Percentiles rank a stretch among this genome's conserved stretches.
phyloP scores from a whole-genome alignment of 1,140 invertebrate species.

The Dinoponera quadriceps region DNA sequence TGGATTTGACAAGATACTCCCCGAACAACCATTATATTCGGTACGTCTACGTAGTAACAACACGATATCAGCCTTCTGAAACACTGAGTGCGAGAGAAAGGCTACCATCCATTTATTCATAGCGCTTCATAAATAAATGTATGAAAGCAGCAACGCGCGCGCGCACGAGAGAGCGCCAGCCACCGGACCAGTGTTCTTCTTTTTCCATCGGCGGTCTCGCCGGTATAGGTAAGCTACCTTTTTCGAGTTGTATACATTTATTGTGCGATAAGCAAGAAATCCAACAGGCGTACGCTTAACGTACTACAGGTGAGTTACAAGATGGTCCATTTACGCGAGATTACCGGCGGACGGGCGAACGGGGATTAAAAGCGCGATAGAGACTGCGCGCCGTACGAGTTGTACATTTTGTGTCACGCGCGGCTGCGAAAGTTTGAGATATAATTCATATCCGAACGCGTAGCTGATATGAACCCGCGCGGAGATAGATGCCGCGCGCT shows the following conservation, averaged over 20 bases:
- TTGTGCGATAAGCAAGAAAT: constrained; percentile 73
- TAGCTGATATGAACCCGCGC: constrained; percentile 45
- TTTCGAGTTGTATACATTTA: constrained; percentile 74
- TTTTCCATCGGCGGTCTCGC: constrained; percentile 56
- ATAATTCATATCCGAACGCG: constrained; percentile 55
- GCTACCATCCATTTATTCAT: constrained; percentile 85
- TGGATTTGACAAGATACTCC: constrained; percentile 76
- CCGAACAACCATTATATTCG: constrained; percentile 79
- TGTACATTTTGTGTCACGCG: constrained; percentile 48
- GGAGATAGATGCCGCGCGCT: constrained; percentile 20
- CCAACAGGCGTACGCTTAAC: constrained; percentile 67
- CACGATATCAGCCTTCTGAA: constrained; percentile 78
- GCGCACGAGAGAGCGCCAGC: constrained; percentile 66
- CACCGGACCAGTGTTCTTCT: constrained; percentile 69
- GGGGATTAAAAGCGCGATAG: constrained; percentile 59
- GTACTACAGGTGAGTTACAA: constrained; percentile 50
- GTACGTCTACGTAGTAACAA: constrained; percentile 78
- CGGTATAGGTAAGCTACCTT: constrained; percentile 60
- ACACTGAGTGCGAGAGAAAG: constrained; percentile 76
- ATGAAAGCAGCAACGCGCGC: constrained; percentile 78
- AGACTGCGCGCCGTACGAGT: constrained; percentile 25
- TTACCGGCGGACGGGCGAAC: constrained; percentile 33
- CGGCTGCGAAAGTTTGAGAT: constrained; percentile 49
- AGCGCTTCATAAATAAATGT: constrained; percentile 85
- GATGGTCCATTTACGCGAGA: constrained; percentile 65